Evolutionary conservation across 2,113 vertebrate genomes (phyloP).

Genomic region (Poeciliopsis occidentalis): DNA sequence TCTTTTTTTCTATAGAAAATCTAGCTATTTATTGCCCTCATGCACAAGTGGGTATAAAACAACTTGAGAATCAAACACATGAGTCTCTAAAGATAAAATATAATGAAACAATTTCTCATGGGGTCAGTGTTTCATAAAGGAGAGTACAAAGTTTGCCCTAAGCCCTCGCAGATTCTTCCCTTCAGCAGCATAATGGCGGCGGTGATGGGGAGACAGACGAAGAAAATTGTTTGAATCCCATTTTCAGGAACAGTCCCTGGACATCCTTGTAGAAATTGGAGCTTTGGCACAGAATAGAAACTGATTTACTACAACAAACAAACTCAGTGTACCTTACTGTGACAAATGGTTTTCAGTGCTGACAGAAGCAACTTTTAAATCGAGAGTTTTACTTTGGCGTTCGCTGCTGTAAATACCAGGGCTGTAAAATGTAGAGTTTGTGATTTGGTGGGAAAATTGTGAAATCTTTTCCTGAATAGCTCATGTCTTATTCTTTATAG

Average conservation of each 20-base stretch:
- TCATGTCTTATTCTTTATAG: background rate
- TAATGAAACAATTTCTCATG: constrained; percentile 35
- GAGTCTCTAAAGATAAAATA: constrained; percentile 32
- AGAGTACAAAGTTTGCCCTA: constrained; percentile 28
- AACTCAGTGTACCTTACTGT: constrained; percentile 11
- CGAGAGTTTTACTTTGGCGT: background rate
- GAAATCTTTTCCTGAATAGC: background rate
- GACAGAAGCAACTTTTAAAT: background rate
- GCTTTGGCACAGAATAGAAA: constrained; percentile 37
- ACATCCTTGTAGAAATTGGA: constrained; percentile 23
- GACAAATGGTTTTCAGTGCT: constrained; percentile 9
- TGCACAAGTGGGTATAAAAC: constrained; percentile 8
- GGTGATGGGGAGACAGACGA: constrained; percentile 43
- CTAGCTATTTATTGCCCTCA: background rate
- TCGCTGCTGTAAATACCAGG: background rate
- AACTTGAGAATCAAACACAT: background rate
- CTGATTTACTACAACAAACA: constrained; percentile 49
- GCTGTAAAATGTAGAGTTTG: background rate
- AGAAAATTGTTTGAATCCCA: constrained; percentile 57
- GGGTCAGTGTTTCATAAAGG: constrained; percentile 39
- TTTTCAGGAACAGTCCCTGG: constrained; percentile 50
- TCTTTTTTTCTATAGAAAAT: background rate
- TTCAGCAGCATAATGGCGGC: constrained; percentile 30
- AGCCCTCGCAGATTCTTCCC: constrained; percentile 29
- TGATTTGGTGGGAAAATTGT: background rate